phyloP scores from a whole-genome alignment of 2,888 invertebrate genomes.

The Mantis religiosa region DNA sequence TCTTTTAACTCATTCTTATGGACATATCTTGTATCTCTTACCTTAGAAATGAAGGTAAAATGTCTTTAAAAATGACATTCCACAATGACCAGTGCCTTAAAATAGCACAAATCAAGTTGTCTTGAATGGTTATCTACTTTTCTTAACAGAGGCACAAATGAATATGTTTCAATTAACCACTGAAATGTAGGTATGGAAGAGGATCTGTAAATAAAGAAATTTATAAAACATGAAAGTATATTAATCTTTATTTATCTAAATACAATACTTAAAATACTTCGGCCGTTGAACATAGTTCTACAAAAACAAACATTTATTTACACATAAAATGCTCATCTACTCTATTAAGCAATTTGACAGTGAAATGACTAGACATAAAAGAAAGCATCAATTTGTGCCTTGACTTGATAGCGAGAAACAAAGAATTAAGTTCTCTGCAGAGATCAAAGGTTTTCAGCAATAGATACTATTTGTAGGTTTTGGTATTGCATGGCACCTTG shows the following conservation, averaged over 20 bases:
- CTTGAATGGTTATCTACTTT: no score
- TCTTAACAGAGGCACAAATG: no score
- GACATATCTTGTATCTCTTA: no score
- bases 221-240: neutral
- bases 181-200: neutral
- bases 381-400: neutral
- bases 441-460: neutral
- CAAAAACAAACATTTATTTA: neutral
- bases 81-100: no score
- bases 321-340: neutral
- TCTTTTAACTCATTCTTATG: no score
- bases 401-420: neutral
- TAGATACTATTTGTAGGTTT: neutral
- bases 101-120: no score
- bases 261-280: conserved; percentile 15
- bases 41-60: no score
- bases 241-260: neutral
- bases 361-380: neutral
- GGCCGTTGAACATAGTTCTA: neutral
- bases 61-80: no score
- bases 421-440: neutral
- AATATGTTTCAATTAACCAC: no score
- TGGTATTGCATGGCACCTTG: neutral
- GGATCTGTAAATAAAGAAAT: neutral
- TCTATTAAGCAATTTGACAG: neutral